phyloP scores from a whole-genome alignment of 2,797 vertebrate species.

The Uromys caudimaculatus region DNA sequence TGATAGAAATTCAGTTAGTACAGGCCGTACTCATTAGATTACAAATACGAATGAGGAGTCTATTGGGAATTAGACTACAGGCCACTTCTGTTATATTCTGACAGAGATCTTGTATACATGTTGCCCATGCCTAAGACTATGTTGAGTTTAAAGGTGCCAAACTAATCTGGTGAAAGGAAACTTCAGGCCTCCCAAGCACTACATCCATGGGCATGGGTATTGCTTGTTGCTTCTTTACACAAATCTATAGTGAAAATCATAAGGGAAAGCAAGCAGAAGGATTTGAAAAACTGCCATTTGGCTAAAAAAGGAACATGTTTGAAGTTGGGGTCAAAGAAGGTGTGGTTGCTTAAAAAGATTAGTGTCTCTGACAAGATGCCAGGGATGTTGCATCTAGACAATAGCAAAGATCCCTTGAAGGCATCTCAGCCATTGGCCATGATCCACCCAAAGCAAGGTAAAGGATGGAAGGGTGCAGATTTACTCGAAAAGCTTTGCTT shows the following conservation, averaged over 20 bases:
- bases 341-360: constrained; percentile 22
- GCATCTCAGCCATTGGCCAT: not conserved
- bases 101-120: not conserved
- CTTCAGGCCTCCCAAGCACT: not conserved
- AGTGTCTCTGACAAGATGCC: constrained; percentile 17
- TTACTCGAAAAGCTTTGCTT: not conserved
- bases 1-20: not conserved
- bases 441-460: not conserved
- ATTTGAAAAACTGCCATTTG: not conserved
- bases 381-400: not conserved
- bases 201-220: not conserved
- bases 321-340: constrained; percentile 2
- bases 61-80: not conserved
- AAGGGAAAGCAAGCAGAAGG: not conserved
- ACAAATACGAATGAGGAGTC: not conserved
- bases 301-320: not conserved
- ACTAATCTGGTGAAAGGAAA: not conserved
- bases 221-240: not conserved
- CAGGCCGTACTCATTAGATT: not conserved
- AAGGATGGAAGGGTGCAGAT: not conserved
- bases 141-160: not conserved
- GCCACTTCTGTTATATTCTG: not conserved
- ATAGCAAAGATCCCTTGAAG: constrained; percentile 18
- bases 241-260: not conserved
- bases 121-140: not conserved